Evolutionary conservation across 2,113 vertebrate genomes (phyloP).

Genomic region (Oreocharis arfaki): DNA sequence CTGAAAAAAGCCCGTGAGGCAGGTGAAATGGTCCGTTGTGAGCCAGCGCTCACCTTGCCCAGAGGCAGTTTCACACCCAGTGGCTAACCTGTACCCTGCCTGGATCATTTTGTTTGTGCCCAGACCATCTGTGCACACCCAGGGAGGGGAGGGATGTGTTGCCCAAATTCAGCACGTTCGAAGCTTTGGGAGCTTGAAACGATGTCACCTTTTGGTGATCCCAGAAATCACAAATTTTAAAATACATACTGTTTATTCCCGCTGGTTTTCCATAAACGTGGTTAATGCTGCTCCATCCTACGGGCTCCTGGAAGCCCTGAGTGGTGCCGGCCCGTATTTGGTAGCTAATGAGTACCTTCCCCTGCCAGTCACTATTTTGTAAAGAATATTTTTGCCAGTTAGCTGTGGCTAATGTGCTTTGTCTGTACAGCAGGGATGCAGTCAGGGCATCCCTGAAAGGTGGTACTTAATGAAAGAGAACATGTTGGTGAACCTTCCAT

Average conservation of each 20-base stretch:
- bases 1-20: not conserved
- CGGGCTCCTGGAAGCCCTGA: not conserved
- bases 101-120: not conserved
- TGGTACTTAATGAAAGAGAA: not conserved
- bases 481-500: not conserved
- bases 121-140: not conserved
- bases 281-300: not conserved
- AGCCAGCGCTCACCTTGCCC: not conserved
- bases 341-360: not conserved
- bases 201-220: not conserved
- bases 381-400: not conserved
- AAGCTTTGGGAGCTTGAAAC: not conserved
- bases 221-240: not conserved
- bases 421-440: not conserved
- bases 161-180: not conserved
- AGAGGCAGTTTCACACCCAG: not conserved
- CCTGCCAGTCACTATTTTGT: not conserved
- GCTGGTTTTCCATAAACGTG: not conserved
- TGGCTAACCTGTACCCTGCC: not conserved
- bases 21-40: not conserved
- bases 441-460: not conserved
- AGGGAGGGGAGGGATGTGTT: not conserved
- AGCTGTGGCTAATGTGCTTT: not conserved
- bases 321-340: fast-evolving
- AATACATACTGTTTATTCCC: not conserved